Conservation (phyloP, 1,140 invertebrate genomes). For the Drosophila sechellia region DNA sequence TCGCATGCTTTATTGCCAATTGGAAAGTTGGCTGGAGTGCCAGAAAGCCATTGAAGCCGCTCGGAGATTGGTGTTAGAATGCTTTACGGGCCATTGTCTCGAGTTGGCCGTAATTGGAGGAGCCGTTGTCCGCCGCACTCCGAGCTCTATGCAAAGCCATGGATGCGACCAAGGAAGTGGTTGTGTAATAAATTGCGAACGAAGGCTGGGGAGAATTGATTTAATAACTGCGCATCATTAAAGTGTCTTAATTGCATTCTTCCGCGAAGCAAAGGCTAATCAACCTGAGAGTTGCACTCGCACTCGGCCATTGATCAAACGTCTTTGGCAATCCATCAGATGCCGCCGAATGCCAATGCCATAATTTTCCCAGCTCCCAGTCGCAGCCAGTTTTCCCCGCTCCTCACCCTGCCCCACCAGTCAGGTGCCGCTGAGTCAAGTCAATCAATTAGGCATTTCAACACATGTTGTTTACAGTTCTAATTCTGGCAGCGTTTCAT, state of each 20-base stretch:
- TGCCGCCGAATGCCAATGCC: conserved; percentile 73
- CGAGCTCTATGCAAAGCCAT: conserved; percentile 61
- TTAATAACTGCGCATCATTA: conserved; percentile 77
- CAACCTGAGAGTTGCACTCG: conserved; percentile 15
- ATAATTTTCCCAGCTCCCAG: conserved; percentile 47
- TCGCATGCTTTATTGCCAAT: conserved; percentile 82
- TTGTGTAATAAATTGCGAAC: conserved; percentile 71
- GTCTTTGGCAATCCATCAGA: conserved; percentile 53
- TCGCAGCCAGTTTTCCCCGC: conserved; percentile 19
- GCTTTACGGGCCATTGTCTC: conserved; percentile 78
- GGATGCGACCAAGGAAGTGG: conserved; percentile 51
- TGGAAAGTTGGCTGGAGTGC: conserved; percentile 71
- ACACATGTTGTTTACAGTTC: conserved; percentile 83
- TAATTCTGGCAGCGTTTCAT: conserved; percentile 71
- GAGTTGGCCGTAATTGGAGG: conserved; percentile 68
- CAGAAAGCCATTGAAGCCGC: conserved; percentile 62
- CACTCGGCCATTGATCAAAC: conserved; percentile 54
- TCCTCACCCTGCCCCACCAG: not conserved
- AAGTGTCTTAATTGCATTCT: conserved; percentile 73
- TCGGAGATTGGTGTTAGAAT: conserved; percentile 70
- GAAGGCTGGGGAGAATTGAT: conserved; percentile 58
- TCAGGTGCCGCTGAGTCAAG: conserved; percentile 49
- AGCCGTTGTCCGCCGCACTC: conserved; percentile 9
- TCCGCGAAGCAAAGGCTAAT: conserved; percentile 47
- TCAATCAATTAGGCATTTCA: conserved; percentile 82